A percentile compares a stretch with the other conserved stretches of the same genome.
Evolutionary conservation across 1,140 invertebrate genomes (phyloP).

Genomic region (Ceratosolen fusciceps): DNA sequence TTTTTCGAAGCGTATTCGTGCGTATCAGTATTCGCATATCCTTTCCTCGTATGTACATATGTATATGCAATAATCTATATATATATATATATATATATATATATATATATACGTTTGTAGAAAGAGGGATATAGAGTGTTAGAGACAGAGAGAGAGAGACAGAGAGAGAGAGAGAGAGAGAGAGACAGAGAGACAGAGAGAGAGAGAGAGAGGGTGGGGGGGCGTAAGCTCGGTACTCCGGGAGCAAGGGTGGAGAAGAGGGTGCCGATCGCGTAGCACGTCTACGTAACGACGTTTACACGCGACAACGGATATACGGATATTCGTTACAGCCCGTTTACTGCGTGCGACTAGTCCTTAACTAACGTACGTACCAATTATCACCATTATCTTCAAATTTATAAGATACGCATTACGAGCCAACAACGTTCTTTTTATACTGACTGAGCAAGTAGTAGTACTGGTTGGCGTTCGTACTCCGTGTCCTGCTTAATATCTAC

Average conservation of each 20-base stretch:
- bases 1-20: not conserved
- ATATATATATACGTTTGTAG: not conserved
- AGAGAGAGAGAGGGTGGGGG: too few relatives aligned
- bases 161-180: too few relatives aligned
- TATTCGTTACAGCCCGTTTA: too few relatives aligned
- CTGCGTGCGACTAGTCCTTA: not conserved
- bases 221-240: too few relatives aligned
- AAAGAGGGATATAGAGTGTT: too few relatives aligned
- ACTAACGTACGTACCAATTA: constrained; percentile 17
- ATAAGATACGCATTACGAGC: constrained; percentile 23
- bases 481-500: constrained; percentile 13
- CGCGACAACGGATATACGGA: not conserved
- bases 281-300: not conserved
- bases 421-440: constrained; percentile 19
- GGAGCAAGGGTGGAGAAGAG: too few relatives aligned
- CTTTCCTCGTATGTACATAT: constrained; percentile 43
- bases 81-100: constrained; percentile 17
- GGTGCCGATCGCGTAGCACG: too few relatives aligned
- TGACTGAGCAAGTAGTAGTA: constrained; percentile 16
- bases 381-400: constrained; percentile 24
- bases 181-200: too few relatives aligned
- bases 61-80: constrained; percentile 33
- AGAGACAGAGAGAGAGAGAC: too few relatives aligned
- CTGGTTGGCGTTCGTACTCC: too few relatives aligned
- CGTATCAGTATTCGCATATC: constrained; percentile 38